A percentile compares a stretch with the other conserved stretches of the same genome.
These are phyloP conservation scores for Cosmorhoe ocellata DNA, from an alignment of 2,888 invertebrate genomes.

Conservation along the genomic window DNA sequence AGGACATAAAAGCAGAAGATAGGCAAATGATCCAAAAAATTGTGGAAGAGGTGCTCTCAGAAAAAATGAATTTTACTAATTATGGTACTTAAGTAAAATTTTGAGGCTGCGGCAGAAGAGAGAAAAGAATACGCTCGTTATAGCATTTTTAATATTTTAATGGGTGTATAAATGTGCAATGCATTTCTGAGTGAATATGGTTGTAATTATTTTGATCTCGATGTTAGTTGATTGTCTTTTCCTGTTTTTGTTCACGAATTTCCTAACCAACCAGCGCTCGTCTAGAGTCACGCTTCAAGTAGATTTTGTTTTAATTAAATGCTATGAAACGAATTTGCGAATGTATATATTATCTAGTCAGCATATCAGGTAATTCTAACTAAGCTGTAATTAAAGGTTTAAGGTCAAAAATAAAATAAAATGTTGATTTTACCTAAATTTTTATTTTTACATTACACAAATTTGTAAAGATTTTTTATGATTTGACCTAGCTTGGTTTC, in stretches of 20 bases:
- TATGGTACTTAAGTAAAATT: too few species aligned
- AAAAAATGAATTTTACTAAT: conserved; percentile 67
- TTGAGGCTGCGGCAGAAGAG: not conserved
- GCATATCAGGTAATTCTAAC: conserved; percentile 11
- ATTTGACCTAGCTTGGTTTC: conserved; percentile 4
- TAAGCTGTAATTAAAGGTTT: conserved; percentile 9
- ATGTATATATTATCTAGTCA: conserved; percentile 11
- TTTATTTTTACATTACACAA: conserved; percentile 6
- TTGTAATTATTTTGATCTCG: conserved; percentile 31
- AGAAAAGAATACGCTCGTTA: not conserved
- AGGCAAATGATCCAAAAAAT: conserved; percentile 72
- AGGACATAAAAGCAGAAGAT: conserved; percentile 72
- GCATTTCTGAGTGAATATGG: not conserved
- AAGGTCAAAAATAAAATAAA: conserved; percentile 9
- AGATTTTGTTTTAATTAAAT: not conserved
- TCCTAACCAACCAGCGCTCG: not conserved
- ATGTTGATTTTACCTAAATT: conserved; percentile 14
- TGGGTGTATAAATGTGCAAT: too few species aligned
- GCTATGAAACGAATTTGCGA: too few species aligned
- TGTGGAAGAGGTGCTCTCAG: conserved; percentile 72
- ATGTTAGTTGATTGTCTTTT: conserved; percentile 12
- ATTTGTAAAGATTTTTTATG: not conserved
- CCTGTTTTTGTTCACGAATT: not conserved
- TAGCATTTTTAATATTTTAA: too few species aligned
- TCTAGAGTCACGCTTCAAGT: not conserved